Evolutionary conservation across 1,140 invertebrate genomes (phyloP).

Genomic region (Callitettix versicolor): DNA sequence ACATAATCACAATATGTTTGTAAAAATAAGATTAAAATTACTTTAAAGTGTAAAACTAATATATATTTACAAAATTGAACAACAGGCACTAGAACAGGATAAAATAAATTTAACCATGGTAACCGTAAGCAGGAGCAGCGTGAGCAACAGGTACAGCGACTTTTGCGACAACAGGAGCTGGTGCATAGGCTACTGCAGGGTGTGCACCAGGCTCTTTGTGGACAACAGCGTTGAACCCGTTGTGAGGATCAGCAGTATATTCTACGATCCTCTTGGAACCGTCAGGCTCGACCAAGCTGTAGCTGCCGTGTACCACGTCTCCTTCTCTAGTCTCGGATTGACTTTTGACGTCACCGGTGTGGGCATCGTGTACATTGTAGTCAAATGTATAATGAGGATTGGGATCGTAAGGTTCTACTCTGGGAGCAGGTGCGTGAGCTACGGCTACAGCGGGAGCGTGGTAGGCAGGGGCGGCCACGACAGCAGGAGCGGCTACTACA

Average conservation of each 20-base stretch:
- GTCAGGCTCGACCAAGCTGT: slow-evolving; percentile 35
- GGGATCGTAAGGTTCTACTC: slow-evolving; percentile 3
- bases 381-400: slow-evolving; percentile 38
- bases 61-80: too few relatives aligned
- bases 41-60: too few relatives aligned
- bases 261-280: slow-evolving; percentile 35
- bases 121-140: neutral
- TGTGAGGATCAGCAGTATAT: slow-evolving; percentile 34
- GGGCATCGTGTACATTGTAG: slow-evolving; percentile 18
- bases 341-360: slow-evolving; percentile 22
- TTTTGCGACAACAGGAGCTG: neutral
- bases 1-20: too few relatives aligned
- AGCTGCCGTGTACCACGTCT: slow-evolving; percentile 35
- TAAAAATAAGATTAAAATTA: too few relatives aligned
- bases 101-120: too few relatives aligned
- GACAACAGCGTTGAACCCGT: slow-evolving; percentile 35
- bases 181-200: neutral
- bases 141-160: neutral
- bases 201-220: slow-evolving; percentile 19
- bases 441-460: neutral
- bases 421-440: neutral
- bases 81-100: too few relatives aligned
- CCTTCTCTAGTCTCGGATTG: slow-evolving; percentile 24
- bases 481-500: too few relatives aligned
- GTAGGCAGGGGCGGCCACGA: neutral